phyloP scores from a whole-genome alignment of 2,113 vertebrate species.

The Sciurus niger region DNA sequence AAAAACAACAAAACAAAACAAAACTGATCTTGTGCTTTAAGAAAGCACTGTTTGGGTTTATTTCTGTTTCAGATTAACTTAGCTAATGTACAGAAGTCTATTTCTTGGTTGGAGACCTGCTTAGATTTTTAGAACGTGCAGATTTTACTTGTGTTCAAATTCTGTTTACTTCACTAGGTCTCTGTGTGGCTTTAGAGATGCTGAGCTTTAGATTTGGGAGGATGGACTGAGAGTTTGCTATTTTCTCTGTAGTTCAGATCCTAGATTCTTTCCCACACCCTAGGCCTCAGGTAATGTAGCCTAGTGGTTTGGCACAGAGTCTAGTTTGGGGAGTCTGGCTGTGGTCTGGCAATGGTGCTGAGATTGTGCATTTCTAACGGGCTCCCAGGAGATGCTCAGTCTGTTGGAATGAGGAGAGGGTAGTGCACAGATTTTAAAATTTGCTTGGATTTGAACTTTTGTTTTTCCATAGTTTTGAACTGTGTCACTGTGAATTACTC shows the following conservation, averaged over 20 bases:
- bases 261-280: no score
- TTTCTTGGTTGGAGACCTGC: neutral
- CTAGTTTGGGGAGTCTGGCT: neutral
- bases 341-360: neutral
- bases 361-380: neutral
- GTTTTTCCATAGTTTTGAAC: neutral
- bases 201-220: neutral
- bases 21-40: neutral
- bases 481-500: neutral
- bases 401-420: neutral
- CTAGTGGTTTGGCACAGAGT: fast-evolving
- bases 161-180: neutral
- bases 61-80: slow-evolving; percentile 6
- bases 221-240: neutral
- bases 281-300: neutral
- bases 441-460: neutral
- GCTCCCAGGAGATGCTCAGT: neutral
- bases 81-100: neutral
- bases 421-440: neutral
- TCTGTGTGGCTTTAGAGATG: neutral
- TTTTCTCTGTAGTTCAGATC: neutral
- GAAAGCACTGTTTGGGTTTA: neutral
- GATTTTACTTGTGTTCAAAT: neutral
- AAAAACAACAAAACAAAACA: neutral
- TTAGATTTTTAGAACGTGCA: neutral